Conservation (phyloP, 2,797 vertebrate genomes). For the Gila robusta region DNA sequence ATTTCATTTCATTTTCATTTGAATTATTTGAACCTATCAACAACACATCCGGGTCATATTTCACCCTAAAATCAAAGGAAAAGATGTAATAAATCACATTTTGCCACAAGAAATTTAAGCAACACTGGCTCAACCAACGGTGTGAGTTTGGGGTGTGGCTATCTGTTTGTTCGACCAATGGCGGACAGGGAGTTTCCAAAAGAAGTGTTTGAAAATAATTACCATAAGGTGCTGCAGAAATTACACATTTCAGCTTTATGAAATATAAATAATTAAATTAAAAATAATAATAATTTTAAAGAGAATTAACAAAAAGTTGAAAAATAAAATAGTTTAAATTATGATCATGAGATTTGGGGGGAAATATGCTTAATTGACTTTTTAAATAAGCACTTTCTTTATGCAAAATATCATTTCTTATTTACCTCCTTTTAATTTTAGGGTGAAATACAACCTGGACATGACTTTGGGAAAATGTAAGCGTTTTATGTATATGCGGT, state of each 20-base stretch:
- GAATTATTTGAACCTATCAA: background rate
- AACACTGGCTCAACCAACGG: background rate
- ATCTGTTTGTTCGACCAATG: background rate
- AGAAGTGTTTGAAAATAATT: background rate
- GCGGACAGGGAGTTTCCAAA: background rate
- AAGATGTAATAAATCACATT: background rate
- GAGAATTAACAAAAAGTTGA: background rate
- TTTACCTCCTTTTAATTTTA: background rate
- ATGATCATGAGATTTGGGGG: background rate
- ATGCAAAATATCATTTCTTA: background rate
- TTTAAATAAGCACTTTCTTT: background rate
- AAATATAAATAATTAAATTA: too few species aligned
- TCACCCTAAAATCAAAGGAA: background rate
- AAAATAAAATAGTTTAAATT: background rate
- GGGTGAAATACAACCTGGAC: background rate
- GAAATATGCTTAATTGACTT: background rate
- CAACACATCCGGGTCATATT: background rate
- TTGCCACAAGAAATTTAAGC: background rate
- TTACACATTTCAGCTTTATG: background rate
- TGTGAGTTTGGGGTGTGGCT: background rate
- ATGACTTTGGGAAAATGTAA: background rate
- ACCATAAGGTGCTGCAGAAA: background rate
- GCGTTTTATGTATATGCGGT: conserved; percentile 4
- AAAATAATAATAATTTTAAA: too few species aligned
- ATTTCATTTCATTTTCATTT: background rate